phyloP scores from a whole-genome alignment of 2,888 invertebrate species.

The Erpobdella octoculata region DNA sequence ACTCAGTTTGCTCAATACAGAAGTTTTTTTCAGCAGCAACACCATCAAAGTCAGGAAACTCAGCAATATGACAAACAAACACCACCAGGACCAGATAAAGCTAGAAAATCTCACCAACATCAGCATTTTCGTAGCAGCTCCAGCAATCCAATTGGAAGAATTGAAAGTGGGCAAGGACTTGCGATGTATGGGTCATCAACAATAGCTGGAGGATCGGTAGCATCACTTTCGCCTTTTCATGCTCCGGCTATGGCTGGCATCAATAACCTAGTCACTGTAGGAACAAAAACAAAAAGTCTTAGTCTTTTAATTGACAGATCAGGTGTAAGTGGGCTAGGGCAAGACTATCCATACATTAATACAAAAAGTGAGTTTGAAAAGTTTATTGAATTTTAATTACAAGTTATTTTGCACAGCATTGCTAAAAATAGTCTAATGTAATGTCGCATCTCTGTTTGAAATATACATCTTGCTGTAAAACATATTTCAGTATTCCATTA shows the following conservation, averaged over 20 bases:
- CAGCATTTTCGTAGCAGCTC: constrained; percentile 18
- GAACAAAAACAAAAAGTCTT: constrained; percentile 34
- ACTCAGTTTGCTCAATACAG: neutral
- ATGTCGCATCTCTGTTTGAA: no score
- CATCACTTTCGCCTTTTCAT: constrained; percentile 36
- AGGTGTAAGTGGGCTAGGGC: constrained; percentile 8
- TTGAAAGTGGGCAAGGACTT: neutral
- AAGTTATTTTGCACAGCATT: neutral
- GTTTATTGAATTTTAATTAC: neutral
- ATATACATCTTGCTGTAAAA: no score
- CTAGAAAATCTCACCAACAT: constrained; percentile 4
- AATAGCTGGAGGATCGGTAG: constrained; percentile 24
- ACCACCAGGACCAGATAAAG: neutral
- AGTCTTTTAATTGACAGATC: constrained; percentile 30
- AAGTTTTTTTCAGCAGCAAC: neutral
- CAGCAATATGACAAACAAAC: no score
- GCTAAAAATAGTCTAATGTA: no score
- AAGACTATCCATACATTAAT: neutral
- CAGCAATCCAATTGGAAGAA: constrained; percentile 3
- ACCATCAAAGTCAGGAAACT: neutral
- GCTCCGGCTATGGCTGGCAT: constrained; percentile 39
- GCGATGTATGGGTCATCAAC: neutral
- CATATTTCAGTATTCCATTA: no score
- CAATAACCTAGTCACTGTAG: constrained; percentile 41
- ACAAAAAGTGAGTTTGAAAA: neutral